Conservation (phyloP, 2,888 invertebrate species). For the Erannis defoliaria region DNA sequence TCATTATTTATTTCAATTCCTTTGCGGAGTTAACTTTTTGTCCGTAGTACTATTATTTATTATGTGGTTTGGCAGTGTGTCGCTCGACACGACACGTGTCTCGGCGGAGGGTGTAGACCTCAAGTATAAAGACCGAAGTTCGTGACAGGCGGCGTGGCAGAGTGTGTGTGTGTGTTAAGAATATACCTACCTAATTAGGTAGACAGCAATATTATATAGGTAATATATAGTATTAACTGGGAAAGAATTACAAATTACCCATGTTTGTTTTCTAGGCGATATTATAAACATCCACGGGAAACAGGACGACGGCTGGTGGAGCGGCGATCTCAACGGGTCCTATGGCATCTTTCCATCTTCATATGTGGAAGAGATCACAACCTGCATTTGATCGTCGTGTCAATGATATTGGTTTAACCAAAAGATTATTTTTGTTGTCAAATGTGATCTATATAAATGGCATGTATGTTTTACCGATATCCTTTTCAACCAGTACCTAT, state of each 20-base stretch:
- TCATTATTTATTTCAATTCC: too few relatives aligned
- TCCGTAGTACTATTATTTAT: too few relatives aligned
- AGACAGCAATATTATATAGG: too few relatives aligned
- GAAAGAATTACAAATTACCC: neutral
- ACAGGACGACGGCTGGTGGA: constrained; percentile 98
- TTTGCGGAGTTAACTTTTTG: too few relatives aligned
- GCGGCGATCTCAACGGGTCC: constrained; percentile 94
- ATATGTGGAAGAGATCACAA: constrained; percentile 93
- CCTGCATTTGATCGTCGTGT: constrained; percentile 64
- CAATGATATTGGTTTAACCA: neutral
- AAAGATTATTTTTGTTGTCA: neutral
- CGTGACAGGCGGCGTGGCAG: too few relatives aligned
- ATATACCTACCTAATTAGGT: too few relatives aligned
- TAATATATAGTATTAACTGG: too few relatives aligned
- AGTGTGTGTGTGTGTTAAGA: too few relatives aligned
- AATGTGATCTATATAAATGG: neutral
- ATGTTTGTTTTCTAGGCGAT: constrained; percentile 87
- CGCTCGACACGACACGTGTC: too few relatives aligned
- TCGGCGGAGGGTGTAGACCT: too few relatives aligned
- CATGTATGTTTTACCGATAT: neutral
- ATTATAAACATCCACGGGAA: constrained; percentile 95
- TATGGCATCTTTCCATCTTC: constrained; percentile 98
- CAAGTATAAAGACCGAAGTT: too few relatives aligned
- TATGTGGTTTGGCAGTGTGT: too few relatives aligned
- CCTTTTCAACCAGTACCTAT: neutral